These are phyloP conservation scores for Mionectes macconnelli DNA, from an alignment of 2,113 vertebrate species.

Conservation along the genomic window DNA sequence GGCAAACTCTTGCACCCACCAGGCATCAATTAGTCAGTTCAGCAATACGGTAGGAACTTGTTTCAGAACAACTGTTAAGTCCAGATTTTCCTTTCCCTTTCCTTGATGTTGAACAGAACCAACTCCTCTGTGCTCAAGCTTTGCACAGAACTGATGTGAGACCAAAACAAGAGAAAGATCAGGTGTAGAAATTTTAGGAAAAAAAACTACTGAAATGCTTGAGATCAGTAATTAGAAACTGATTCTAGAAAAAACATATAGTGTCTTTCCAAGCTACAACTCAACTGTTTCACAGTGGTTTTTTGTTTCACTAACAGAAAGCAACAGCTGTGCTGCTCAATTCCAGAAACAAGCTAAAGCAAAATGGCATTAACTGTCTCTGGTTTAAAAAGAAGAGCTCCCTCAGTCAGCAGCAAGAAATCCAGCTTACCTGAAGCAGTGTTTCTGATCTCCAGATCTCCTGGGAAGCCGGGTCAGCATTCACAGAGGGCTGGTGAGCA, in stretches of 20 bases:
- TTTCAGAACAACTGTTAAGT: background rate
- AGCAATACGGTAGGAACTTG: background rate
- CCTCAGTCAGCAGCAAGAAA: background rate
- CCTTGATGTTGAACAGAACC: background rate
- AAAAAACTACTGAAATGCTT: background rate
- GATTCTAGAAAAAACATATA: background rate
- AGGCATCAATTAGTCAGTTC: background rate
- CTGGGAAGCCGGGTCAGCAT: constrained; percentile 91
- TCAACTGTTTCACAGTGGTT: background rate
- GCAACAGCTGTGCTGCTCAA: background rate
- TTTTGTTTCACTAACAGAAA: background rate
- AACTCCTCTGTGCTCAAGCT: background rate
- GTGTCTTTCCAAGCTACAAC: background rate
- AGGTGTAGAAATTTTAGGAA: background rate
- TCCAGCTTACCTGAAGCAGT: constrained; percentile 77
- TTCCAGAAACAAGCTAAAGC: background rate
- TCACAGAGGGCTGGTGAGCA: constrained; percentile 92
- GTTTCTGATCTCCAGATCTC: constrained; percentile 98
- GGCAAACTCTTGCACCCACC: background rate
- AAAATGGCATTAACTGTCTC: background rate
- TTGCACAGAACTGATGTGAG: background rate
- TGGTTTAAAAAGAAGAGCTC: background rate
- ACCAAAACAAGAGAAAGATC: background rate
- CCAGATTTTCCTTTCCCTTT: background rate
- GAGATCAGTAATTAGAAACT: background rate